A percentile compares a stretch with the other conserved stretches of the same genome.
Evolutionary conservation across 2,113 vertebrate species (phyloP).

Genomic region (Danio rerio): DNA sequence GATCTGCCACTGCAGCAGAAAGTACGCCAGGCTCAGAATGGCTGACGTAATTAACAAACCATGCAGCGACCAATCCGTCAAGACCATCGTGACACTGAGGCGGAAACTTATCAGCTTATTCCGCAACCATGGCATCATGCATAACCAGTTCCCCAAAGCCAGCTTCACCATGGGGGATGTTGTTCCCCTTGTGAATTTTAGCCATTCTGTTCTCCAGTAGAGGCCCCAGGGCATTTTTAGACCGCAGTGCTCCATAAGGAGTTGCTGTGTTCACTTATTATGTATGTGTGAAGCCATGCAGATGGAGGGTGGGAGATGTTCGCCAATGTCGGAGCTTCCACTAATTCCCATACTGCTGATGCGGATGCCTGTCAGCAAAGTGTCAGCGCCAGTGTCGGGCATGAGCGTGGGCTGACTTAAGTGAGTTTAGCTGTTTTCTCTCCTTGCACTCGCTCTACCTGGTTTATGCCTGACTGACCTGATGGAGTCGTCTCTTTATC

Average conservation of each 20-base stretch:
- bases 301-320: constrained; percentile 11
- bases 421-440: constrained; percentile 58
- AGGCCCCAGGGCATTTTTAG: background rate
- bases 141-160: constrained; percentile 29
- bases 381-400: constrained; percentile 45
- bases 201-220: constrained; percentile 13
- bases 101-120: constrained; percentile 34
- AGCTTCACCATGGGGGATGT: background rate
- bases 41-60: constrained; percentile 34
- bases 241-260: background rate
- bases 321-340: constrained; percentile 12
- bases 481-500: constrained; percentile 7
- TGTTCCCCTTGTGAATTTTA: background rate
- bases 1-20: constrained; percentile 21
- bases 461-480: constrained; percentile 30
- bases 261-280: constrained; percentile 15
- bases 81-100: constrained; percentile 2
- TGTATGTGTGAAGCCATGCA: constrained; percentile 38
- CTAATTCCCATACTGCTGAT: constrained; percentile 44
- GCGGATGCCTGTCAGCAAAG: constrained; percentile 35
- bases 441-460: background rate
- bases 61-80: constrained; percentile 3
- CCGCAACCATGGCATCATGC: constrained; percentile 35
- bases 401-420: constrained; percentile 55
- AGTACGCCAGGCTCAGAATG: constrained; percentile 22